These are phyloP conservation scores for Paguma larvata DNA, from an alignment of 2,797 vertebrate species.

Conservation along the genomic window DNA sequence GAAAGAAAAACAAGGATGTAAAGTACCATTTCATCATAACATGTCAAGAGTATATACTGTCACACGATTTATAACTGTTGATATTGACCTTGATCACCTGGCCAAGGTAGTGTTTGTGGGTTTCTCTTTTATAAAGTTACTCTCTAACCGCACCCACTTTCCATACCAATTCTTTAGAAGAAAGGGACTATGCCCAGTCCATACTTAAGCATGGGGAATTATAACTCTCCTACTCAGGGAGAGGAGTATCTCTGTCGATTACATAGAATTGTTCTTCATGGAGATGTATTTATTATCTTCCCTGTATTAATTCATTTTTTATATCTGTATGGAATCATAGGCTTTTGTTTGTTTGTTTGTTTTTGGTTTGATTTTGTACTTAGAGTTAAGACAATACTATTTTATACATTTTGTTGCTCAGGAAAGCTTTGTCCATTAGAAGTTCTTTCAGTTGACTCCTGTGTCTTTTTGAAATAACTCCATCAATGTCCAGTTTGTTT, in stretches of 20 bases:
- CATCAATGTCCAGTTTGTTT: not conserved
- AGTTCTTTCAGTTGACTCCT: not conserved
- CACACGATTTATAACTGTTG: not conserved
- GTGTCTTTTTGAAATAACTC: not conserved
- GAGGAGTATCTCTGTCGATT: not conserved
- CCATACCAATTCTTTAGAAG: not conserved
- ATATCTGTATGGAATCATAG: not conserved
- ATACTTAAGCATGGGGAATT: not conserved
- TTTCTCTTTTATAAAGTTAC: not conserved
- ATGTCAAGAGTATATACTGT: not conserved
- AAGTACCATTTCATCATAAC: not conserved
- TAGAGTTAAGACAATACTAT: not conserved
- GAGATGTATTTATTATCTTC: not conserved
- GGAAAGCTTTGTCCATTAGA: not conserved
- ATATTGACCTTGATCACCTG: not conserved
- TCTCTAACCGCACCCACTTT: accelerated
- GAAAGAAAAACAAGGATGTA: not conserved
- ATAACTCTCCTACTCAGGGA: not conserved
- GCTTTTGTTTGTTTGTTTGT: not conserved
- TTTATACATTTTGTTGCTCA: not conserved
- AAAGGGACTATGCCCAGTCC: not conserved
- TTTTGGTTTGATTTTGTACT: not conserved
- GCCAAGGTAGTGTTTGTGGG: not conserved
- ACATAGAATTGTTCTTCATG: not conserved
- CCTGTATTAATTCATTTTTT: not conserved